Evolutionary conservation across 2,888 invertebrate genomes (phyloP), one percentile per base, ranked within the genome.

Genomic region (Ormyrus rosae): DNA sequence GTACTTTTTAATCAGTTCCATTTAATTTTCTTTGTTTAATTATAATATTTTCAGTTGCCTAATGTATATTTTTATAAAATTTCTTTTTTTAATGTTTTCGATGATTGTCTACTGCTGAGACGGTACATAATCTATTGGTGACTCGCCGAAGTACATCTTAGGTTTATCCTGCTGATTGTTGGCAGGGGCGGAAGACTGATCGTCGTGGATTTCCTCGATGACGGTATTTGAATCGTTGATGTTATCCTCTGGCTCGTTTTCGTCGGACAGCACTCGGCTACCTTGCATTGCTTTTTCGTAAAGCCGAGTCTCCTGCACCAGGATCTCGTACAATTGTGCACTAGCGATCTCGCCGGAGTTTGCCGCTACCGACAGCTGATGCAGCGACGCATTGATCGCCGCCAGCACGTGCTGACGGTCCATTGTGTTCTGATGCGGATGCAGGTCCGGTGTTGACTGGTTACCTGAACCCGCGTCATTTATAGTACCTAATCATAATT

Each of bases 61-160:
- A 53, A n/a, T 9, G 10, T 46, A 2, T n/a, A 5, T 58, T 50
- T 70, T 53, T 71, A 9, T 60, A 55, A 58, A 48, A 4, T 58
- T 58, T 69, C 8, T 34, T 11, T 13, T 19, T 19, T 58, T n/a
- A 19, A 5, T 48, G 48, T 34, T 34, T 34, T 34, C 34, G 3
- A 34, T 34, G 1, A 34, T 34, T 4, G 4, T 69, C 53, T 11
- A 48, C 34, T 71, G 46, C 53, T 75, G 77, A 58, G 80, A 80
- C 7, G 82, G 74, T 13, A 80, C 63, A 48, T 82, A 82, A 8
- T 82, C 82, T 4, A 74, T n/a, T 8, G 82, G 82, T n/a, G 76
- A 51, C 10, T 82, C 67, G 0, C 82, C 82, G n/a, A 82, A 82
- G 34, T 80, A 82, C 80, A 82, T 78, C 10, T 55, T 70, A 0